Evolutionary conservation across 2,797 vertebrate species (phyloP).

Genomic region (Xenentodon cancila): DNA sequence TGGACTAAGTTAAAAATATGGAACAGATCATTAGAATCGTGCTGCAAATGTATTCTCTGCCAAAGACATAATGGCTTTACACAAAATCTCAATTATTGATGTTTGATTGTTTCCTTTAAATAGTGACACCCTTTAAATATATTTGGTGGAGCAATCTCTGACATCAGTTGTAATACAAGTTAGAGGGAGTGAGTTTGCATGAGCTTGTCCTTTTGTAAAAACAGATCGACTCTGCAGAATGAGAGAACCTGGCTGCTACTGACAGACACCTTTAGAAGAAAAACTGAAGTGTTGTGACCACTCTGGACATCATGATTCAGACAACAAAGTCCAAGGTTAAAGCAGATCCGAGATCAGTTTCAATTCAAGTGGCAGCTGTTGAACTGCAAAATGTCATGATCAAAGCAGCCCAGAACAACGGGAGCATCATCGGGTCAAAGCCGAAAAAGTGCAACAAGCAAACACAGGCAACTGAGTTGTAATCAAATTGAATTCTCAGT

Average conservation of each 20-base stretch:
- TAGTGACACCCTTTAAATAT: not conserved
- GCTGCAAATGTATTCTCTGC: no score
- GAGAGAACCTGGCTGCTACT: slow-evolving; percentile 29
- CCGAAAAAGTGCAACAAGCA: not conserved
- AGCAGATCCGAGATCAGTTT: slow-evolving; percentile 41
- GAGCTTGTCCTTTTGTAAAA: slow-evolving; percentile 28
- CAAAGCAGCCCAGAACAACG: slow-evolving; percentile 7
- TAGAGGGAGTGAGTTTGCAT: slow-evolving; percentile 21
- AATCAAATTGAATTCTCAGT: no score
- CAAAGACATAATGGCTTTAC: no score
- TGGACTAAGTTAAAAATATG: no score
- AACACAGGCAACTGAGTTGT: not conserved
- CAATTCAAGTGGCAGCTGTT: slow-evolving; percentile 29
- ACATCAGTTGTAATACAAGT: slow-evolving; percentile 21
- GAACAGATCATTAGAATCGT: no score
- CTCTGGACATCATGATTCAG: slow-evolving; percentile 22
- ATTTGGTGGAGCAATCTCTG: not conserved
- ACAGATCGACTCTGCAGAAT: slow-evolving; percentile 22
- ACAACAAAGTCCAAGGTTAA: slow-evolving; percentile 43
- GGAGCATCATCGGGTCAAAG: slow-evolving; percentile 10
- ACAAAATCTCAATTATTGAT: no score
- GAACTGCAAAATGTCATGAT: slow-evolving; percentile 24
- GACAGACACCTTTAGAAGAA: slow-evolving; percentile 36
- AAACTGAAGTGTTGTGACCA: slow-evolving; percentile 35
- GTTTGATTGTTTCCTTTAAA: not conserved